Percentiles rank a stretch among this genome's conserved stretches.
Evolutionary conservation across 2,797 vertebrate genomes (phyloP).

Genomic region (Epinephelus malabaricus): DNA sequence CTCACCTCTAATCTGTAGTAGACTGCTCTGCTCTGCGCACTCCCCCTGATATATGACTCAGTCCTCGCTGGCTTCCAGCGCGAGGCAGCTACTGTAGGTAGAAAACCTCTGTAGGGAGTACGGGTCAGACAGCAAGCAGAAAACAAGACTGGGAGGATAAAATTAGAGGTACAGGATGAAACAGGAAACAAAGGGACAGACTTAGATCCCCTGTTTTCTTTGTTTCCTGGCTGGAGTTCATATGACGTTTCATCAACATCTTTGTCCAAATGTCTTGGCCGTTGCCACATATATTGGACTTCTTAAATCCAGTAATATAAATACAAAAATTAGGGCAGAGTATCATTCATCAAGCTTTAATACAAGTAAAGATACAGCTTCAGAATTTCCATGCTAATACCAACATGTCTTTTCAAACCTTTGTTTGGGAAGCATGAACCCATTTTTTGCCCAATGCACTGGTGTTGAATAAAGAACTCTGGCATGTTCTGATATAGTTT

Average conservation of each 20-base stretch:
- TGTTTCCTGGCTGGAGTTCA: background rate
- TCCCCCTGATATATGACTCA: conserved; percentile 67
- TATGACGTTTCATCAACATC: background rate
- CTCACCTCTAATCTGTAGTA: conserved; percentile 63
- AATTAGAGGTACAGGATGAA: background rate
- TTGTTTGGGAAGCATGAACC: too few species aligned
- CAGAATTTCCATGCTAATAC: too few species aligned
- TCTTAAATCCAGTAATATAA: too few species aligned
- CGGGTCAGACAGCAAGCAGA: conserved; percentile 2
- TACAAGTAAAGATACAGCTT: too few species aligned
- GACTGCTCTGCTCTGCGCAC: conserved; percentile 42
- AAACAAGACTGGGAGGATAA: background rate
- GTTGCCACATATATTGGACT: background rate
- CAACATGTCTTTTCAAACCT: too few species aligned
- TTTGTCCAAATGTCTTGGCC: background rate
- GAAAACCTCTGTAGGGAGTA: conserved; percentile 18
- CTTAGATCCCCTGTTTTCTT: background rate
- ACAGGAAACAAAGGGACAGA: background rate
- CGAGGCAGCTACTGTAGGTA: conserved; percentile 28
- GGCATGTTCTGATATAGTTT: too few species aligned
- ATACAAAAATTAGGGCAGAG: too few species aligned
- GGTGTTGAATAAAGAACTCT: too few species aligned
- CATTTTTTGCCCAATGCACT: too few species aligned
- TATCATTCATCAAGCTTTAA: too few species aligned
- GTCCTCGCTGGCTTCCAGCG: conserved; percentile 33